Conservation (phyloP, 2,113 vertebrate species). For the Zeus faber region DNA sequence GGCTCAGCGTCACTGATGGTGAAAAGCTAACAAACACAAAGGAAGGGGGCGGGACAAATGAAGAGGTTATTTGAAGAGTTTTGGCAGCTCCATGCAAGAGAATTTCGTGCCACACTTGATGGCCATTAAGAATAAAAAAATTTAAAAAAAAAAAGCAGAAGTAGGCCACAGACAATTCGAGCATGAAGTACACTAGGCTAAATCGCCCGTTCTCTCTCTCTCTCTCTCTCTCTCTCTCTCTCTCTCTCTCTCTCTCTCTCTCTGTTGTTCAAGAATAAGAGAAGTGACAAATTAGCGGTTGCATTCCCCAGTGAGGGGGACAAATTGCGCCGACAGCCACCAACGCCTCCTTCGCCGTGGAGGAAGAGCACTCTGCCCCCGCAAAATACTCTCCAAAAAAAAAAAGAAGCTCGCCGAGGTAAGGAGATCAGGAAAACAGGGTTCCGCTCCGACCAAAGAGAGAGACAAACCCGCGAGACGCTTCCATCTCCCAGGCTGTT, state of each 20-base stretch:
- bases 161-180: slow-evolving; percentile 43
- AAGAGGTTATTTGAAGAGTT: slow-evolving; percentile 48
- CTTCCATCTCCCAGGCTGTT: too few relatives aligned
- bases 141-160: slow-evolving; percentile 51
- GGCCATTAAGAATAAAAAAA: slow-evolving; percentile 54
- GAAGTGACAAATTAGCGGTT: slow-evolving; percentile 12
- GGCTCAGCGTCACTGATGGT: not conserved
- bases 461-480: too few relatives aligned
- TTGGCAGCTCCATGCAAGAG: slow-evolving; percentile 32
- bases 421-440: too few relatives aligned
- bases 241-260: too few relatives aligned
- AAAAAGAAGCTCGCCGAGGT: too few relatives aligned
- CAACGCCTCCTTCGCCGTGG: not conserved
- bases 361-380: slow-evolving; percentile 6
- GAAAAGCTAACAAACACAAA: slow-evolving; percentile 7
- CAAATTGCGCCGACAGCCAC: not conserved
- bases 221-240: too few relatives aligned
- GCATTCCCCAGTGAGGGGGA: not conserved
- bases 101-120: slow-evolving; percentile 33
- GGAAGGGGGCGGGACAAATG: slow-evolving; percentile 13
- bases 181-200: slow-evolving; percentile 33
- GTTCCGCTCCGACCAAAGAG: too few relatives aligned
- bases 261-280: slow-evolving; percentile 10
- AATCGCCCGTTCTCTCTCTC: slow-evolving; percentile 6
- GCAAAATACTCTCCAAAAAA: too few relatives aligned